Evolutionary conservation across 2,888 invertebrate species (phyloP), one percentile per base, ranked within the genome.

Genomic region (Mythimna impura): DNA sequence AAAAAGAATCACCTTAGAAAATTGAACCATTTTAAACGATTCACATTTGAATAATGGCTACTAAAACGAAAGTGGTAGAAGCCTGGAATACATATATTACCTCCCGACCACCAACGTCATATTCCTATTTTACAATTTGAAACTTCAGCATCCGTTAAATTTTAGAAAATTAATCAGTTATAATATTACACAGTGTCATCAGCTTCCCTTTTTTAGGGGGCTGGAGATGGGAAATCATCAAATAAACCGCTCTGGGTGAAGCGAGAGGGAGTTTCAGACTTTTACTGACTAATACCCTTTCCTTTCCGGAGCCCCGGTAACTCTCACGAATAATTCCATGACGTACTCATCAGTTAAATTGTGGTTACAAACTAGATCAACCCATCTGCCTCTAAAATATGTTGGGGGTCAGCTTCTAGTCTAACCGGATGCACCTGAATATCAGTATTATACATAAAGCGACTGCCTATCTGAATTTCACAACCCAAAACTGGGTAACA

Each of bases 21-120:
- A 75, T 71, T 55, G 20, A 50, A 78, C 71, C 54, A 62, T 70
- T 72, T 76, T 22, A 73, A 80, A 73, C 25, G 74, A 66, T 66
- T 76, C 65, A 25, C 14, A 55, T 72, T 79, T 80, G n/a, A 80
- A 65, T 66, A 62, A 76, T 64, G 73, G 52, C n/a, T 17, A 54
- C 17, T 79, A 60, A 64, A 78, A 79, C 72, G 22, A 64, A 79
- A 60, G 43, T 64, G 79, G 30, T 70, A 50, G 54, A 47, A 64
- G 43, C 58, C 43, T 14, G 36, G 36, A 71, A 76, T 47, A 47
- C 47, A 17, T 63, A 57, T 43, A 67, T 73, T 52, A 62, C 34
- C 30, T 40, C 12, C 58, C 30, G 43, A 20, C 25, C 30, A n/a
- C 55, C 36, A 64, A 43, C 43, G 58, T 52, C 20, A 52, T 62